Percentiles rank a stretch among this genome's conserved stretches.
Conservation (phyloP, 1,140 invertebrate species). For the Medauroidea extradentata region DNA sequence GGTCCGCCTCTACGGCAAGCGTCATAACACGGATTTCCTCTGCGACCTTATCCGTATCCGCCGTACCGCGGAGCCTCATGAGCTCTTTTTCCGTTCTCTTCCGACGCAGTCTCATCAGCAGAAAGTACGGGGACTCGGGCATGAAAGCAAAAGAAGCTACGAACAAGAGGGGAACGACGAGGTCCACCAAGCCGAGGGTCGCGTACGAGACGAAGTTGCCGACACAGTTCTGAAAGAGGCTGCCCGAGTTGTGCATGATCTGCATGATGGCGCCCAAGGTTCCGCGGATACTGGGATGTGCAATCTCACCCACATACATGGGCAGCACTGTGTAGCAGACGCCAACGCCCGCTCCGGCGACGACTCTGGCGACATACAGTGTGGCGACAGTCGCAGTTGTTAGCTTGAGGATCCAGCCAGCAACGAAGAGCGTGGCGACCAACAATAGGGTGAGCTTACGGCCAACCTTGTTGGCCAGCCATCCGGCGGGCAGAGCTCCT, state of each 20-base stretch:
- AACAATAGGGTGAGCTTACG: constrained; percentile 45
- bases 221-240: too few species aligned
- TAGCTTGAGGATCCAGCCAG: constrained; percentile 50
- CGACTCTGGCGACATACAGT: constrained; percentile 47
- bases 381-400: constrained; percentile 33
- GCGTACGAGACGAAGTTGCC: too few species aligned
- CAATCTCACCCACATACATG: constrained; percentile 67
- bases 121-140: constrained; percentile 36
- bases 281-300: constrained; percentile 61
- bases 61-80: constrained; percentile 40
- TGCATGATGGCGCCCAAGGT: constrained; percentile 53
- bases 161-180: too few species aligned
- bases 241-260: too few species aligned
- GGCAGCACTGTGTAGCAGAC: constrained; percentile 48
- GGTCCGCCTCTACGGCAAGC: constrained; percentile 35
- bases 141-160: too few species aligned
- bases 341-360: constrained; percentile 49
- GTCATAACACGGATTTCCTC: constrained; percentile 41
- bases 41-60: constrained; percentile 27
- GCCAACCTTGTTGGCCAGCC: constrained; percentile 53
- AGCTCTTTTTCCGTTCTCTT: constrained; percentile 42
- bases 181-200: too few species aligned
- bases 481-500: constrained; percentile 34
- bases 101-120: constrained; percentile 36
- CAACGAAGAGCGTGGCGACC: constrained; percentile 44